Evolutionary conservation across 2,113 vertebrate species (phyloP), one percentile per base, ranked within the genome.

Genomic region (Fukomys damarensis): DNA sequence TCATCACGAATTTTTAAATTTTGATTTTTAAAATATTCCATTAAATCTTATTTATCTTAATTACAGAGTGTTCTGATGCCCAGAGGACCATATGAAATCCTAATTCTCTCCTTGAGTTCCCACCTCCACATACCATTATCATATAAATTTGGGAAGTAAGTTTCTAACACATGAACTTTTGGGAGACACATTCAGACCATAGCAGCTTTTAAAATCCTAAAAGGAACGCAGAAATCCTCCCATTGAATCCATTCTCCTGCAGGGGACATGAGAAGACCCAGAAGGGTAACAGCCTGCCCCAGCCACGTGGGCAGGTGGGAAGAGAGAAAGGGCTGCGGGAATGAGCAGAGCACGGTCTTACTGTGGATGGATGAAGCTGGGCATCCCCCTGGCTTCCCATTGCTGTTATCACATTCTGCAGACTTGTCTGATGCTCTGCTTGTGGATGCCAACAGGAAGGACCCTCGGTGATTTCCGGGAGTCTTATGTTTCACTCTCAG

Each of bases 241-340:
- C 26, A 46, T 17, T 26, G 24, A 58, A 26, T 17, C 26, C 17
- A 1, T 46, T 46, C 24, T 41, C 65, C 65, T 24, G 2, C 35
- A 30, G 32, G 17, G 12, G 59, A 38, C 9, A 13, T 20, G 1
- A 32, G 7, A n/a, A 19, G 32, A 24, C 7, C 1, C 6, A n/a
- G 59, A 56, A 24, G 61, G 17, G 76, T 9, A 5, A 28, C 8
- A 19, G 17, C 22, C 56, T 61, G 35, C 12, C 68, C 13, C 41
- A n/a, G 3, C 8, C 41, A 14, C 32, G 12, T 7, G 10, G 10
- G 7, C 54, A 41, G 32, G 35, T 10, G 4, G 4, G 0, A 9
- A 82, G 35, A 68, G 68, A 70, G 13, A 30, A 11, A 19, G 72
- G 54, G 22, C 56, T 28, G 1, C 38, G 59, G 61, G 32, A 68